phyloP scores from a whole-genome alignment of 1,140 invertebrate species.

The Euura lappo region DNA sequence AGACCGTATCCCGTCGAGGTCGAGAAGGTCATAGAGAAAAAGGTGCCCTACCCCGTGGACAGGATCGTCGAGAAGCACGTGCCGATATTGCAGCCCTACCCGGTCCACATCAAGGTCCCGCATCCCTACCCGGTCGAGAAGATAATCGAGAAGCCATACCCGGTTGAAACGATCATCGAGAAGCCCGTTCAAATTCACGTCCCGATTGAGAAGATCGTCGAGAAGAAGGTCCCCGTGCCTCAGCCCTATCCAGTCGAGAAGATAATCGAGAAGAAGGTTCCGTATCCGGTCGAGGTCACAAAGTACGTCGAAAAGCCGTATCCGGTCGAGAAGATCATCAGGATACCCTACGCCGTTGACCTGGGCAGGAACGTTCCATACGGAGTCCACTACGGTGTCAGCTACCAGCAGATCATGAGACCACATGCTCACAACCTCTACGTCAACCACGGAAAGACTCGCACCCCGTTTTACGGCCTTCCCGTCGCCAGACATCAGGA shows the following conservation, averaged over 20 bases:
- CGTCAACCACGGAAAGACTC: neutral
- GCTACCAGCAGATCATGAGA: constrained; percentile 42
- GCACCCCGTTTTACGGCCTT: neutral
- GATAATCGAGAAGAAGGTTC: constrained; percentile 42
- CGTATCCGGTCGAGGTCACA: constrained; percentile 25
- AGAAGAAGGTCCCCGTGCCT: constrained; percentile 46
- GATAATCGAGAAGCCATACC: constrained; percentile 51
- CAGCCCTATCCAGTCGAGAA: constrained; percentile 41
- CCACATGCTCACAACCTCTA: constrained; percentile 34
- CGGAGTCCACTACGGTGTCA: constrained; percentile 38
- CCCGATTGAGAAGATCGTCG: constrained; percentile 52
- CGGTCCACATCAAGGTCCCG: constrained; percentile 46
- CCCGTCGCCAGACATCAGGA: constrained; percentile 6
- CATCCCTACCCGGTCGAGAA: constrained; percentile 59
- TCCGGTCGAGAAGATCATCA: constrained; percentile 35
- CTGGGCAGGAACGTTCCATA: constrained; percentile 31
- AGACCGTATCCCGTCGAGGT: constrained; percentile 61
- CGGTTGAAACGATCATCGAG: constrained; percentile 63
- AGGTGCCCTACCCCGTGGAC: constrained; percentile 38
- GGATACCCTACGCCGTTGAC: constrained; percentile 28
- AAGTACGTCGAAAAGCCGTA: constrained; percentile 43
- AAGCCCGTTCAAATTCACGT: constrained; percentile 59
- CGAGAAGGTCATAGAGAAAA: constrained; percentile 61
- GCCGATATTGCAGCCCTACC: constrained; percentile 58
- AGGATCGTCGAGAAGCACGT: constrained; percentile 55